Evolutionary conservation across 2,797 vertebrate genomes (phyloP), one percentile per base, ranked within the genome.

Genomic region (Propithecus perrieri): DNA sequence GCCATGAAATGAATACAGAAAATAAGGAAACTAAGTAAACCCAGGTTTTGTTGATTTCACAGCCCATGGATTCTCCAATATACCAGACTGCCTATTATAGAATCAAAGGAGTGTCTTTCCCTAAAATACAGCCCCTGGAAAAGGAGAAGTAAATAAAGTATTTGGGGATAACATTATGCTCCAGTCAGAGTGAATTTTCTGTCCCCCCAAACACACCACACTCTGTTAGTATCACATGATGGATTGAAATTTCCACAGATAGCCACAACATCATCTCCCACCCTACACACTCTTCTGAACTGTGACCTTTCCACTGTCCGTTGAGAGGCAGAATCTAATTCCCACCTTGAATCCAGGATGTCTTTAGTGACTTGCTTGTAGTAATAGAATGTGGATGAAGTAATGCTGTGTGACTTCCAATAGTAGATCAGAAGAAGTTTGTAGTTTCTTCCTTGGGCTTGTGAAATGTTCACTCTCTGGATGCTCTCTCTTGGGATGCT

Each of bases 11-110:
- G 71, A 89, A 63, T 84, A 79, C 38, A 87, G 43, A 96, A 86
- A 96, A 80, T 28, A 38, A 50, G 30, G 72, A 74, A 95, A 81
- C 65, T 87, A 94, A 93, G 80, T 35, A n/a, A 89, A 76, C 18
- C 14, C 14, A 59, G 69, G 26, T 5, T 57, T 94, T 89, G 35
- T 75, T 89, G 76, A 71, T 22, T 87, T 38, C 69, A 74, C 6
- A 69, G 24, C 53, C 61, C 48, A 38, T 22, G 24, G 41, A 35
- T 71, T 95, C 14, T 86, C 38, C n/a, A 86, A 35, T 95, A 61
- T 50, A 35, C 76, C 48, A 85, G 50, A 35, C 17, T 71, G 33
- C 50, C 46, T 84, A 59, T 86, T 85, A 95, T 12, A 80, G 18
- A 48, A 79, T 46, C 61, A 89, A 76, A 97, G 79, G 35, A 53